Conservation (phyloP, 2,888 invertebrate species). For the Salticus scenicus region DNA sequence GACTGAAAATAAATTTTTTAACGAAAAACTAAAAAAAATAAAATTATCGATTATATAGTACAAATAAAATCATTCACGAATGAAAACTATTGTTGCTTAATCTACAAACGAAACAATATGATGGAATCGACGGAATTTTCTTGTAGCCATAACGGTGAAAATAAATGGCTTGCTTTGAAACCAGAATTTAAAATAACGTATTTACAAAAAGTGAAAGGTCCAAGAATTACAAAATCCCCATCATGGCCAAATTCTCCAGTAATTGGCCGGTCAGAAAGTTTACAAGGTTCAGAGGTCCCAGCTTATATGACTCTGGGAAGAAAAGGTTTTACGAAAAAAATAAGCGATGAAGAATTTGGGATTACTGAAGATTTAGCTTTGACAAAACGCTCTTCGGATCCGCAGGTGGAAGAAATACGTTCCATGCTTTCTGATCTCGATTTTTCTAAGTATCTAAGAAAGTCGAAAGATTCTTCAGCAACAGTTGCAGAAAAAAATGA, state of each 20-base stretch:
- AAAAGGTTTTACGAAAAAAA: conserved; percentile 21
- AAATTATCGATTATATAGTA: too few species aligned
- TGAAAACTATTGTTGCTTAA: too few species aligned
- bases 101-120: too few species aligned
- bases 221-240: conserved; percentile 45
- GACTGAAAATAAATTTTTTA: too few species aligned
- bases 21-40: too few species aligned
- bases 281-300: conserved; percentile 45
- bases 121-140: conserved; percentile 35
- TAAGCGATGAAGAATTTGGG: conserved; percentile 23
- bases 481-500: background rate
- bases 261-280: conserved; percentile 38
- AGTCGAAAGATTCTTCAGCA: conserved; percentile 10
- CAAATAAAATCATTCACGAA: too few species aligned
- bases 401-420: conserved; percentile 48
- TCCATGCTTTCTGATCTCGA: conserved; percentile 54
- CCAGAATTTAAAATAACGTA: conserved; percentile 50
- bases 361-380: background rate
- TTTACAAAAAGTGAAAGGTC: conserved; percentile 24
- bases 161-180: conserved; percentile 28
- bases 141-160: conserved; percentile 32
- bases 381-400: background rate
- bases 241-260: conserved; percentile 56
- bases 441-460: conserved; percentile 49
- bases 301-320: conserved; percentile 63